Evolutionary conservation across 2,113 vertebrate species (phyloP).

Genomic region (Herpailurus yagouaroundi): DNA sequence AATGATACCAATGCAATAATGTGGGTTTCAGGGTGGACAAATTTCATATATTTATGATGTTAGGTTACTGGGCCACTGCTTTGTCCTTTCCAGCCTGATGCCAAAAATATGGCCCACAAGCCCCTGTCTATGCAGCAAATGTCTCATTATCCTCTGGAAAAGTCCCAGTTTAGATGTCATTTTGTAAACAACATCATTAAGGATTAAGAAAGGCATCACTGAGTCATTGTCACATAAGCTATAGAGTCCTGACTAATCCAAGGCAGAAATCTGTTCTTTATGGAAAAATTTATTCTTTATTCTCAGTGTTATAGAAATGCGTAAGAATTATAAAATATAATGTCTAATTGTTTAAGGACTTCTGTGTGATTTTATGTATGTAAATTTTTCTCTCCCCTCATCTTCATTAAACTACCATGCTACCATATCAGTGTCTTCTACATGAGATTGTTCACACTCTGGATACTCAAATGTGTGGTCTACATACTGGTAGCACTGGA

Average conservation of each 20-base stretch:
- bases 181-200: conserved; percentile 67
- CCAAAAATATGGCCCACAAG: background rate
- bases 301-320: conserved; percentile 29
- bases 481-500: background rate
- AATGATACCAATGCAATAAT: conserved; percentile 1
- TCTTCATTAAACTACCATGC: background rate
- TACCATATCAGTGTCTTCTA: background rate
- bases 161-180: conserved; percentile 31
- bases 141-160: conserved; percentile 36
- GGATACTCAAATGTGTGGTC: background rate
- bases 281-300: conserved; percentile 32
- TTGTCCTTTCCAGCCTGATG: conserved; percentile 48
- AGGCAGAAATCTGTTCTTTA: conserved; percentile 9
- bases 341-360: conserved; percentile 12
- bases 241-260: background rate
- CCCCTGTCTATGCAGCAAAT: conserved; percentile 1
- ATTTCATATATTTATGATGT: conserved; percentile 34
- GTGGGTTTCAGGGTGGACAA: background rate
- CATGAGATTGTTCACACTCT: background rate
- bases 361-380: background rate
- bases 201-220: conserved; percentile 52
- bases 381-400: background rate
- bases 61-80: background rate
- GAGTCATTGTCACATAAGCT: conserved; percentile 40
- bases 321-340: conserved; percentile 19